A percentile compares a stretch with the other conserved stretches of the same genome.
These are phyloP conservation scores for Poecilia wingei DNA, from an alignment of 2,797 vertebrate species.

Conservation along the genomic window DNA sequence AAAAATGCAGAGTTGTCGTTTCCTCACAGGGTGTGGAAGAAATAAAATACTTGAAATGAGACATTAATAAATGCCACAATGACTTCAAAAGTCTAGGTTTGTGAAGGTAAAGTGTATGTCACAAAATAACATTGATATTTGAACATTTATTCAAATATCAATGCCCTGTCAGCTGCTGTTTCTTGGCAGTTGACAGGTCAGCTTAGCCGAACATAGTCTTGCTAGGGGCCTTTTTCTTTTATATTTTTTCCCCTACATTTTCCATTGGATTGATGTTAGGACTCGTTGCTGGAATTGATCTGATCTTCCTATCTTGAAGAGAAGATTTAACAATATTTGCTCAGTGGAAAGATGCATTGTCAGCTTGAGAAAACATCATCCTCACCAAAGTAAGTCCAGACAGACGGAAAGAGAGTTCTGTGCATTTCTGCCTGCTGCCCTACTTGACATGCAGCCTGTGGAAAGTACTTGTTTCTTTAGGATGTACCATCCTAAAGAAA, in stretches of 20 bases:
- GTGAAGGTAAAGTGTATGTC: not conserved
- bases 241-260: not conserved
- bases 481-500: no score
- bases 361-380: not conserved
- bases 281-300: not conserved
- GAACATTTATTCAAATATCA: not conserved
- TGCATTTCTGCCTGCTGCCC: not conserved
- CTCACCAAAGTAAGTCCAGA: not conserved
- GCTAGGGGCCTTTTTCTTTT: not conserved
- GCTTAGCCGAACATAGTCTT: not conserved
- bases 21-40: not conserved
- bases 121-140: not conserved
- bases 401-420: not conserved
- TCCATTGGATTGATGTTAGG: not conserved
- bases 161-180: not conserved
- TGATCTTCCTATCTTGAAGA: not conserved
- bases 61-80: not conserved
- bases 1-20: not conserved
- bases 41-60: not conserved
- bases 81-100: not conserved
- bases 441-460: not conserved
- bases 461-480: not conserved
- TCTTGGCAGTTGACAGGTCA: not conserved
- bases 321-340: not conserved
- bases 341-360: not conserved